Evolutionary conservation across 2,797 vertebrate genomes (phyloP), one percentile per base, ranked within the genome.

Genomic region (Oreochromis mossambicus): DNA sequence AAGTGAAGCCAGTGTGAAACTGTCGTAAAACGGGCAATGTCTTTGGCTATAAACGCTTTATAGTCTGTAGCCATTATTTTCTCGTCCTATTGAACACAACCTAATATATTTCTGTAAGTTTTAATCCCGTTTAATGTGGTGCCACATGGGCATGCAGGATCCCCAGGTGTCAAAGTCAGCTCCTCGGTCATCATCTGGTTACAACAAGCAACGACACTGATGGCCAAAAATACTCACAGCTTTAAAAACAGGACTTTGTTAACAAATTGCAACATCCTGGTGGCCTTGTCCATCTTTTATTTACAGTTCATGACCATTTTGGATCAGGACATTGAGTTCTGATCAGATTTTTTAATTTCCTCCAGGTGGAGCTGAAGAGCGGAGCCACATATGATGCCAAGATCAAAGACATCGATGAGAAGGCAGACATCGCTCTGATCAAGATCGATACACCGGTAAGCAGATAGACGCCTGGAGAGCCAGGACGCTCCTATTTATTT

Each of bases 341-440:
- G 68, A 29, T 73, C 8, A 13, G 26, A 29, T 51, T 17, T 54
- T 17, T 50, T 29, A 7, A 12, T 32, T 12, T 61, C 24, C 17
- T 86, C 14, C 56, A 95, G 94, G 98, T 99, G n/a, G 98, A 99
- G 92, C 97, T 99, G 87, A 99, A 98, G 95, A 97, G 96, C 0
- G 98, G 98, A 1, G 97, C 97, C 87, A 98, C 96, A 0, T 98
- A 96, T 0, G 98, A 99, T 24, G 98, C 98, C 78, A 98, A 97
- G 90, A 98, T 99, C 95, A 98, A 97, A 91, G 98, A 99, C 3
- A 96, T 98, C 19, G 98, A 99, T 7, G 98, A 99, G 92, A 99
- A 99, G 90, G 96, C 98, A 2, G 98, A 99, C 93, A 99, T 99
- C 58, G 98, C 98, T 15, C 96, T 99, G 66, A 99, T 99, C 94